Conservation (phyloP, 2,888 invertebrate genomes). For the Mamestra brassicae region DNA sequence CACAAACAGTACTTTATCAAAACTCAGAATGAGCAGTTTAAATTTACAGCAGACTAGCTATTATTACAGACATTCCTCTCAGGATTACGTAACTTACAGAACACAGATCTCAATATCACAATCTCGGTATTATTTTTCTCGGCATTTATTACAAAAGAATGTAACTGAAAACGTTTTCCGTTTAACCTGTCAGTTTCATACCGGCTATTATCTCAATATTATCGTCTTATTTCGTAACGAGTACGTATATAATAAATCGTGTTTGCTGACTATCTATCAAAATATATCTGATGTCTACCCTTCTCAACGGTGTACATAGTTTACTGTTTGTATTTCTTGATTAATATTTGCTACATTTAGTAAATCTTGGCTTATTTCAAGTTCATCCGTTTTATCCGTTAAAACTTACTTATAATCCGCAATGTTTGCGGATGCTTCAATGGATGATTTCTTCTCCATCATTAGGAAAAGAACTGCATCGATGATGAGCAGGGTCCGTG, state of each 20-base stretch:
- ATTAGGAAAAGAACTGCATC: no score
- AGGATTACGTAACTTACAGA: constrained; percentile 29
- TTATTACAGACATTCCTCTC: constrained; percentile 23
- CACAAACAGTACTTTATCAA: constrained; percentile 14
- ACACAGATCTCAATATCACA: constrained; percentile 45
- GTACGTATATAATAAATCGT: constrained; percentile 51
- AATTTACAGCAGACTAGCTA: constrained; percentile 27
- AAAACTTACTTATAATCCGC: constrained; percentile 19
- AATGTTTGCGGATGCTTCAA: no score
- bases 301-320: constrained; percentile 49
- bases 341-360: constrained; percentile 63
- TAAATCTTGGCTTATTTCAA: constrained; percentile 58
- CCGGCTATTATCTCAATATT: constrained; percentile 52
- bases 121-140: constrained; percentile 39
- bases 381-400: constrained; percentile 43
- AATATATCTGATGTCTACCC: constrained; percentile 61
- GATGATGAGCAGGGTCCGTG: no score
- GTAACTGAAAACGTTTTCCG: constrained; percentile 54
- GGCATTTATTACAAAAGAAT: constrained; percentile 51
- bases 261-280: constrained; percentile 58
- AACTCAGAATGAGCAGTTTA: constrained; percentile 9
- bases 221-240: constrained; percentile 57
- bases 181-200: constrained; percentile 63
- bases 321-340: constrained; percentile 61
- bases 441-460: no score